These are phyloP conservation scores for Symphodus melops DNA, from an alignment of 2,113 vertebrate genomes.

Conservation along the genomic window DNA sequence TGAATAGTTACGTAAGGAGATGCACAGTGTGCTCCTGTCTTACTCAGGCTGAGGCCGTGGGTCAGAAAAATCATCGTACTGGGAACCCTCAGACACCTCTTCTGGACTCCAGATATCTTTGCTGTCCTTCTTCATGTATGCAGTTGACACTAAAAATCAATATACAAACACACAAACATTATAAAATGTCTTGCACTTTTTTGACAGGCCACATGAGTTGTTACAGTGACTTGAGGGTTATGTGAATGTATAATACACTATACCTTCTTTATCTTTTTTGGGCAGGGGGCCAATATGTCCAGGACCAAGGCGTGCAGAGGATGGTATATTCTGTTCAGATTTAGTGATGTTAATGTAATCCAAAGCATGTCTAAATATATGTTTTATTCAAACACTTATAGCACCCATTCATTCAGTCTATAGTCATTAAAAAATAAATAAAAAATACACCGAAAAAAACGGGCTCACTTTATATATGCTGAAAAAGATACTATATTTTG, in stretches of 20 bases:
- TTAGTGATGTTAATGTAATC: not conserved
- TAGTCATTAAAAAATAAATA: no score
- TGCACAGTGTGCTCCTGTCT: constrained; percentile 47
- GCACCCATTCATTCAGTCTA: not conserved
- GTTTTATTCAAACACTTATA: not conserved
- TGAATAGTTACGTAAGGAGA: no score
- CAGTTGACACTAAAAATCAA: constrained; percentile 41
- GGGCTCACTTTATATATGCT: no score
- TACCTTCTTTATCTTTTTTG: constrained; percentile 69
- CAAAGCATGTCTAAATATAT: not conserved
- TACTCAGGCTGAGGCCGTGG: constrained; percentile 91
- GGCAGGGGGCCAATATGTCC: constrained; percentile 81
- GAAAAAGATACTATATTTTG: no score
- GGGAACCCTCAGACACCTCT: constrained; percentile 87
- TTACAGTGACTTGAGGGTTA: not conserved
- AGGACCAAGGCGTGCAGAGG: constrained; percentile 75
- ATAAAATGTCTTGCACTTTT: not conserved
- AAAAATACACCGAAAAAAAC: no score
- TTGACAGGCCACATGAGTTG: not conserved
- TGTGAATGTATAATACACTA: constrained; percentile 47
- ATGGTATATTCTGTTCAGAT: constrained; percentile 50
- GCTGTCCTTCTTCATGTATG: constrained; percentile 64
- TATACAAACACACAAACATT: not conserved
- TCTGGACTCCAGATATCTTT: constrained; percentile 90
- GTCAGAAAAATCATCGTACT: constrained; percentile 88